Base-by-base conservation (phyloP, 2,888 invertebrate species). In the Lymantria dispar region DNA sequence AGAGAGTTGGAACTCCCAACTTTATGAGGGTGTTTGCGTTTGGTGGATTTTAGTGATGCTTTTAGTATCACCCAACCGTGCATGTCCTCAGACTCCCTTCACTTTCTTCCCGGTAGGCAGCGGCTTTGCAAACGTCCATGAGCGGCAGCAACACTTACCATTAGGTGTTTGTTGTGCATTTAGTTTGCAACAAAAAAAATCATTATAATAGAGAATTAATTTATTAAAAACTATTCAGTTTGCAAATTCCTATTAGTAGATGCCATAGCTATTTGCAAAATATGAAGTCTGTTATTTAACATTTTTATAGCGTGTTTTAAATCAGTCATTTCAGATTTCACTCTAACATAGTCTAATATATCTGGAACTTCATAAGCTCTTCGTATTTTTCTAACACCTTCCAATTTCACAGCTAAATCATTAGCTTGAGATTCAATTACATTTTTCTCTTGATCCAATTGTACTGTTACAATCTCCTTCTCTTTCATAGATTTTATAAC, bases 311-410 rank as follows among this genome's bases (percentile, higher is more conserved):
- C 72, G 41, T 85, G 82, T 42, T 84, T 86, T 56, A 93, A 71
- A 38, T 92, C 91, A 0, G 83, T 72, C 0, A 92, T 64, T 52
- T 93, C 89, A 0, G 87, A 82, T 62, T 93, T 93, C 0, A 92
- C 78, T 36, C 77, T 74, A 0, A 94, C 92, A 37, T 93, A 94
- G 0, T 93, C 93, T 84, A 94, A 85, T 1, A 93, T 74, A 51
- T 93, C 92, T 0, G 94, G 94, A 0, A 93, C 92, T 63, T 87
- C 82, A 53, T 91, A 93, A 0, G 84, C 82, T 8, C 74, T 63
- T 46, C 85, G 75, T 0, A 92, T 72, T 53, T 81, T 79, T 37
- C 75, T 82, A 0, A 92, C 83, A 0, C 81, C 80, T 0, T 83
- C 69, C 1, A 92, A 64, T 52, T 84, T 87, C 3, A 72, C 68